Evolutionary conservation across 2,797 vertebrate species (phyloP).

Genomic region (Knipowitschia caucasica): DNA sequence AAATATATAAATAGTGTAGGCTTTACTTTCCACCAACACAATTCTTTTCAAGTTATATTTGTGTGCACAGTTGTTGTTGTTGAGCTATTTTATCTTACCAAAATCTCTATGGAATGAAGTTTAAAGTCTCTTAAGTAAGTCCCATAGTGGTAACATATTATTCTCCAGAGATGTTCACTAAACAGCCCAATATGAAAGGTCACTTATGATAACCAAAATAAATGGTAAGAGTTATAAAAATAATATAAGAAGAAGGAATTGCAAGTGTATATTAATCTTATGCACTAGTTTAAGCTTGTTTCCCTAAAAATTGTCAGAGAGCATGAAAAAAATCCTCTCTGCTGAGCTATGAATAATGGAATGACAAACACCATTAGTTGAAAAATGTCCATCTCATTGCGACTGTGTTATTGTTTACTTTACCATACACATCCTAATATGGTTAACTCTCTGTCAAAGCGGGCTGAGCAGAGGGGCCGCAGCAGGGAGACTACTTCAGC

Average conservation of each 20-base stretch:
- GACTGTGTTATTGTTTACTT: conserved; percentile 99
- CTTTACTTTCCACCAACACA: background rate
- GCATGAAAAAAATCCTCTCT: conserved; percentile 63
- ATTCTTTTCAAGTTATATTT: background rate
- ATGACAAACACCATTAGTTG: conserved; percentile 89
- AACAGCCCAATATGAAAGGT: background rate
- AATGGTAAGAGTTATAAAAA: conserved; percentile 15
- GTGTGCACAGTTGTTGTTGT: too few relatives aligned
- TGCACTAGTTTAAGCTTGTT: conserved; percentile 67
- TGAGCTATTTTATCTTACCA: too few relatives aligned
- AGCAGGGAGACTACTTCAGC: conserved; percentile 82
- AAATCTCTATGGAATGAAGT: too few relatives aligned
- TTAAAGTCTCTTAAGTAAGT: too few relatives aligned
- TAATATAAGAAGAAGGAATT: conserved; percentile 66
- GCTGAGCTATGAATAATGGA: conserved; percentile 78
- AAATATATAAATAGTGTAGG: conserved; percentile 37
- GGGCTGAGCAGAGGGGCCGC: conserved; percentile 79
- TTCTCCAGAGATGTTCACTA: background rate
- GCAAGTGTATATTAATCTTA: conserved; percentile 62
- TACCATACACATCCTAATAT: conserved; percentile 96
- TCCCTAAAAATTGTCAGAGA: conserved; percentile 72
- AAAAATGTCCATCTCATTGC: conserved; percentile 89
- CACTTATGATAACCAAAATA: background rate
- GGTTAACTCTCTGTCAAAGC: conserved; percentile 89
- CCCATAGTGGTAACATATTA: too few relatives aligned